Evolutionary conservation across 2,888 invertebrate species (phyloP).

Genomic region (Eledona agricola): DNA sequence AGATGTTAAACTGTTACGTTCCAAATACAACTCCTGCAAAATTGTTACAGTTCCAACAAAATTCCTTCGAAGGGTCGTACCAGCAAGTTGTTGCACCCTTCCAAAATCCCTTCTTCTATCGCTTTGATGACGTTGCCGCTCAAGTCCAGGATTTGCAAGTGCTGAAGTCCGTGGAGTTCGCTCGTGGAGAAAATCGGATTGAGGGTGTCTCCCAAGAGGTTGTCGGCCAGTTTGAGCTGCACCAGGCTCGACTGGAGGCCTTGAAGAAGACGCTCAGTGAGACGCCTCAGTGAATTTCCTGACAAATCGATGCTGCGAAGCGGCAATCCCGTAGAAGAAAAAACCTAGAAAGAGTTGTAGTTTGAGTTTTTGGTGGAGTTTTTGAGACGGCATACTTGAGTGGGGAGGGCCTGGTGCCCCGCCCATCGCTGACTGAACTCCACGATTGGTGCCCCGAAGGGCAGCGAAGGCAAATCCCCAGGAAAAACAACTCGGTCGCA

Average conservation of each 20-base stretch:
- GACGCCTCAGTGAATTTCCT: conserved; percentile 78
- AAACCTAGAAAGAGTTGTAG: conserved; percentile 65
- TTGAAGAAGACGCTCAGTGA: conserved; percentile 79
- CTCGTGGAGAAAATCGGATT: conserved; percentile 91
- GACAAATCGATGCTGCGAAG: conserved; percentile 83
- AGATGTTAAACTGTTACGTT: conserved; percentile 79
- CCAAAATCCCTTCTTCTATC: conserved; percentile 85
- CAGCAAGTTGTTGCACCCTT: conserved; percentile 81
- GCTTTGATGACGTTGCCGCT: conserved; percentile 83
- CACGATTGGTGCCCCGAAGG: conserved; percentile 82
- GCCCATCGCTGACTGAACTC: conserved; percentile 81
- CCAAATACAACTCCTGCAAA: conserved; percentile 78
- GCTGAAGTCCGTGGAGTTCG: conserved; percentile 80
- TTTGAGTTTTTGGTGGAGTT: not conserved
- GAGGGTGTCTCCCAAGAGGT: conserved; percentile 87
- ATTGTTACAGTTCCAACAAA: conserved; percentile 3
- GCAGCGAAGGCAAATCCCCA: conserved; percentile 78
- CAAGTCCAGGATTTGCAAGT: conserved; percentile 78
- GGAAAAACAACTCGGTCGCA: conserved; percentile 86
- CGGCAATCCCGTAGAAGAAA: conserved; percentile 76
- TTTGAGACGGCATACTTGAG: conserved; percentile 66
- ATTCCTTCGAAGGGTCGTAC: conserved; percentile 62
- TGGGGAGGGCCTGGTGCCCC: conserved; percentile 83
- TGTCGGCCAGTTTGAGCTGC: conserved; percentile 78
- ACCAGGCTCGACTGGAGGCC: conserved; percentile 74